phyloP scores from a whole-genome alignment of 2,113 vertebrate species.

The Pandion haliaetus region DNA sequence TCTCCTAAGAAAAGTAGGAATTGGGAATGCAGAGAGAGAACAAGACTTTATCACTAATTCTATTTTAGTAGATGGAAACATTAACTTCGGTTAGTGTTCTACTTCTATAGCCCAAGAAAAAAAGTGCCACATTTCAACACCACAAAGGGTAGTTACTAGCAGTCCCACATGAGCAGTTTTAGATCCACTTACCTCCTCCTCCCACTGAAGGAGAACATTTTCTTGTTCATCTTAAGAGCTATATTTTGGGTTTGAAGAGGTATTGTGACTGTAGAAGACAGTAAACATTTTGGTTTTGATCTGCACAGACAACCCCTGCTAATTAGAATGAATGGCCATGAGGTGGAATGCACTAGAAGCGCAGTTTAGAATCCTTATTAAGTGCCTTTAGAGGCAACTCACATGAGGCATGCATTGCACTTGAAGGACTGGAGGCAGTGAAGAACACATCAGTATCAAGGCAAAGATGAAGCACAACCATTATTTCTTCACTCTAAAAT shows the following conservation, averaged over 20 bases:
- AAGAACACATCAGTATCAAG: neutral
- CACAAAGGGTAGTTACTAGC: neutral
- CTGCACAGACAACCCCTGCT: neutral
- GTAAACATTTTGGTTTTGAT: neutral
- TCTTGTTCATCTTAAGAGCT: neutral
- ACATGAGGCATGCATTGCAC: neutral
- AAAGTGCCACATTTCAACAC: neutral
- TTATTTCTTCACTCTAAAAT: neutral
- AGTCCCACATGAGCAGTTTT: neutral
- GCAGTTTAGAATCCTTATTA: neutral
- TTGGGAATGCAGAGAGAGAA: neutral
- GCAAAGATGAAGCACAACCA: neutral
- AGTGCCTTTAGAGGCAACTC: neutral
- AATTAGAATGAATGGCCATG: neutral
- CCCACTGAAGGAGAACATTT: neutral
- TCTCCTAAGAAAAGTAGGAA: neutral
- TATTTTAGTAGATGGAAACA: neutral
- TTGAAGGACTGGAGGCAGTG: neutral
- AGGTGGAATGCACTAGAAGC: neutral
- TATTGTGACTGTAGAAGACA: neutral
- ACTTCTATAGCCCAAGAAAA: neutral
- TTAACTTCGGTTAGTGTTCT: neutral
- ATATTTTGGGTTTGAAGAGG: neutral
- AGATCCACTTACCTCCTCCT: neutral
- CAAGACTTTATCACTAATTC: neutral